Conservation (phyloP, 2,797 vertebrate species). For the Merluccius polli region DNA sequence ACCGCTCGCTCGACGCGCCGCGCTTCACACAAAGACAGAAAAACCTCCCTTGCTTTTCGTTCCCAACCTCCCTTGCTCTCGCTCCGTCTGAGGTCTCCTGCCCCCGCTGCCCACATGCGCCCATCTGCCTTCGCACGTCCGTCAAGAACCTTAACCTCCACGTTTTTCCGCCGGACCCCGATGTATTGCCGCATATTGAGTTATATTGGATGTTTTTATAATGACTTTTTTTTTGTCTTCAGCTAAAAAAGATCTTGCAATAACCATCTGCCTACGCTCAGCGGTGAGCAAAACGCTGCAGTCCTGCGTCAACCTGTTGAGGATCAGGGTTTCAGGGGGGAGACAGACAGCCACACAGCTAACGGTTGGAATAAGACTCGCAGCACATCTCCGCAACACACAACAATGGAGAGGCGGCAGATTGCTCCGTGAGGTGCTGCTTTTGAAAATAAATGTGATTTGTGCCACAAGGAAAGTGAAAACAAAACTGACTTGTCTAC, state of each 20-base stretch:
- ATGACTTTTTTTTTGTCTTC: conserved; percentile 45
- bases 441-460: background rate
- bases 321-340: background rate
- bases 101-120: background rate
- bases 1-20: background rate
- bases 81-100: background rate
- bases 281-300: conserved; percentile 29
- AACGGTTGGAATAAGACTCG: background rate
- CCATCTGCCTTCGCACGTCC: background rate
- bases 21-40: background rate
- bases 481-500: background rate
- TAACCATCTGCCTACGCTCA: conserved; percentile 51
- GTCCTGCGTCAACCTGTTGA: conserved; percentile 6
- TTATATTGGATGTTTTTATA: conserved; percentile 65
- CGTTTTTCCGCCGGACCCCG: conserved; percentile 39
- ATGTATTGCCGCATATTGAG: conserved; percentile 55
- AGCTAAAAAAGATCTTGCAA: conserved; percentile 51
- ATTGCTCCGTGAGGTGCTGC: background rate
- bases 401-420: background rate
- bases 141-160: conserved; percentile 2
- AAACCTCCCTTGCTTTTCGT: background rate
- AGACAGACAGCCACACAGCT: background rate
- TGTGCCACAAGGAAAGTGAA: background rate
- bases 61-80: background rate
- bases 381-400: background rate